These are phyloP conservation scores for Macrobrachium rosenbergii DNA, from an alignment of 1,140 invertebrate species.

Conservation along the genomic window DNA sequence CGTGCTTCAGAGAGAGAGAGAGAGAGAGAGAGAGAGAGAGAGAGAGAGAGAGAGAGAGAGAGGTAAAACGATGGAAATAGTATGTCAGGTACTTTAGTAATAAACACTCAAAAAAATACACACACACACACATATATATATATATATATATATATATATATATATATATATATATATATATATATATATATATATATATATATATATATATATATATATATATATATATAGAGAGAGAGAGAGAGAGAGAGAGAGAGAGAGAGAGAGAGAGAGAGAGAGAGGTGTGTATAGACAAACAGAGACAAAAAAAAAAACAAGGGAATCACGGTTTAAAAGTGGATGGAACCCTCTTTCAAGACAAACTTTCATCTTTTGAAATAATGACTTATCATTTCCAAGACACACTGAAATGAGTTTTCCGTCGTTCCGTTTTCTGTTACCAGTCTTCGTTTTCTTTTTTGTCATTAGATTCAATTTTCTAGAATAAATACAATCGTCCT, in stretches of 20 bases:
- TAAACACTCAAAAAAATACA: too few species aligned
- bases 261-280: neutral
- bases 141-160: too few species aligned
- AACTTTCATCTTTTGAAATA: too few species aligned
- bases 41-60: neutral
- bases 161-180: too few species aligned
- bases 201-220: too few species aligned
- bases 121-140: too few species aligned
- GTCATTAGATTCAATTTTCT: neutral
- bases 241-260: neutral
- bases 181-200: too few species aligned
- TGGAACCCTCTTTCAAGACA: neutral
- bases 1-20: neutral
- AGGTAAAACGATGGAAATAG: neutral
- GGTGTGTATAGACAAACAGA: neutral
- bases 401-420: neutral
- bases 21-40: neutral
- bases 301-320: neutral
- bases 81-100: too few species aligned
- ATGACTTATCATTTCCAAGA: too few species aligned
- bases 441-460: neutral
- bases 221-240: neutral
- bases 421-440: too few species aligned
- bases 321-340: neutral
- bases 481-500: constrained; percentile 18